A percentile compares a stretch with the other conserved stretches of the same genome.
These are phyloP conservation scores for Drymodes brunneopygia DNA, from an alignment of 2,113 vertebrate genomes.

Conservation along the genomic window DNA sequence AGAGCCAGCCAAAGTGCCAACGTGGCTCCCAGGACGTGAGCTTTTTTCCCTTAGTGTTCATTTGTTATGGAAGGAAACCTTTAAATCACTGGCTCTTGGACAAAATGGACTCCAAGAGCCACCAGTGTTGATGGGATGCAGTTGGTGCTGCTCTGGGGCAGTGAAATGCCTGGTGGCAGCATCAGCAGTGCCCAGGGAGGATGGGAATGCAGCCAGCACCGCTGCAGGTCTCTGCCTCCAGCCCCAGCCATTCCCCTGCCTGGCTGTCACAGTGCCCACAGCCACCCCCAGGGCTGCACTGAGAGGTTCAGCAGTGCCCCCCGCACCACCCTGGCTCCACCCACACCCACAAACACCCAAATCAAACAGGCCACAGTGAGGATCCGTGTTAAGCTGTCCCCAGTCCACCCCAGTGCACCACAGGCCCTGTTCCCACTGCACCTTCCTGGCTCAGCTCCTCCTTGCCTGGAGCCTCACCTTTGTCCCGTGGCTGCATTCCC, in stretches of 20 bases:
- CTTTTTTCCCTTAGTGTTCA: accelerated
- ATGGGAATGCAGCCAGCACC: accelerated
- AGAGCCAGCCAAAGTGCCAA: neutral
- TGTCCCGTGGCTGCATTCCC: neutral
- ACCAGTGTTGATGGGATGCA: accelerated
- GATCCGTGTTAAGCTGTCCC: accelerated
- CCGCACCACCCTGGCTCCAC: accelerated
- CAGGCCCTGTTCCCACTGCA: neutral
- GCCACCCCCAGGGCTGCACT: neutral
- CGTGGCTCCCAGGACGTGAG: neutral
- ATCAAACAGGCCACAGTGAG: too few relatives aligned
- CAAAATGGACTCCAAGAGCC: neutral
- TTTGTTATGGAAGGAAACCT: neutral
- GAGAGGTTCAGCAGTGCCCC: neutral
- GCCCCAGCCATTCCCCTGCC: accelerated
- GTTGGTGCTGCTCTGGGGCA: neutral
- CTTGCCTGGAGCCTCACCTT: accelerated
- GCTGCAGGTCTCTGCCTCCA: neutral
- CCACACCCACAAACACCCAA: accelerated
- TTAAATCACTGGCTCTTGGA: too few relatives aligned
- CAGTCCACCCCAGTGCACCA: accelerated
- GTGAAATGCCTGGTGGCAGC: neutral
- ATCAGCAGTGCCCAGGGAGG: neutral
- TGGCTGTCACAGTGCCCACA: accelerated
- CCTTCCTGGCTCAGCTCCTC: neutral